These are phyloP conservation scores for Volucella bombylans DNA, from an alignment of 2,888 invertebrate genomes.

Conservation along the genomic window DNA sequence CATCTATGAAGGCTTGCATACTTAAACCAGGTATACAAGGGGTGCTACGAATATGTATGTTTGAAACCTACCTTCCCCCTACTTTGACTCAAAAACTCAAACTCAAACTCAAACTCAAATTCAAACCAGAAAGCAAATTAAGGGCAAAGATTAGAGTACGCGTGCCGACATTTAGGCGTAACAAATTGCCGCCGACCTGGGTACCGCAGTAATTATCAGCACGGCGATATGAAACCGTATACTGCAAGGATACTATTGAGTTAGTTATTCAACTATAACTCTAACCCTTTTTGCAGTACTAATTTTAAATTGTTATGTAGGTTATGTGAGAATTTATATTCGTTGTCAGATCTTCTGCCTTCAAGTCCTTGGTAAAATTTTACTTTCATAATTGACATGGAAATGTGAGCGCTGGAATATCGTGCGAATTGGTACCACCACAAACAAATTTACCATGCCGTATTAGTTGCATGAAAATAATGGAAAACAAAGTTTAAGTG, in stretches of 20 bases:
- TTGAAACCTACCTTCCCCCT: slow-evolving; percentile 36
- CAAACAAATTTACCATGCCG: neutral
- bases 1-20: slow-evolving; percentile 68
- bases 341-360: neutral
- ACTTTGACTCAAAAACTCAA: slow-evolving; percentile 29
- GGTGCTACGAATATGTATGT: slow-evolving; percentile 35
- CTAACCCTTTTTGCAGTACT: slow-evolving; percentile 46
- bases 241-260: slow-evolving; percentile 25
- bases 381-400: slow-evolving; percentile 67
- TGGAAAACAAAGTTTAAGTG: too few species aligned
- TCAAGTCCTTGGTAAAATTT: slow-evolving; percentile 56
- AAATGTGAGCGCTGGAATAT: slow-evolving; percentile 25
- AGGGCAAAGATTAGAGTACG: slow-evolving; percentile 75
- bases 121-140: slow-evolving; percentile 56
- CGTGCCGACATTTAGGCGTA: slow-evolving; percentile 81
- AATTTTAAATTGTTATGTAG: slow-evolving; percentile 62
- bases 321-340: slow-evolving; percentile 51
- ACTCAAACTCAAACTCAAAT: too few species aligned
- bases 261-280: slow-evolving; percentile 46
- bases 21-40: slow-evolving; percentile 53
- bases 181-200: slow-evolving; percentile 79
- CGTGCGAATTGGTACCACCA: slow-evolving; percentile 56
- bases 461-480: too few species aligned
- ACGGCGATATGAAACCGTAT: slow-evolving; percentile 58
- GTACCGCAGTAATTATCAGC: slow-evolving; percentile 72